Percentiles rank a stretch among this genome's conserved stretches.
Conservation (phyloP, 2,113 vertebrate species). For the Pogonocichla stellata region DNA sequence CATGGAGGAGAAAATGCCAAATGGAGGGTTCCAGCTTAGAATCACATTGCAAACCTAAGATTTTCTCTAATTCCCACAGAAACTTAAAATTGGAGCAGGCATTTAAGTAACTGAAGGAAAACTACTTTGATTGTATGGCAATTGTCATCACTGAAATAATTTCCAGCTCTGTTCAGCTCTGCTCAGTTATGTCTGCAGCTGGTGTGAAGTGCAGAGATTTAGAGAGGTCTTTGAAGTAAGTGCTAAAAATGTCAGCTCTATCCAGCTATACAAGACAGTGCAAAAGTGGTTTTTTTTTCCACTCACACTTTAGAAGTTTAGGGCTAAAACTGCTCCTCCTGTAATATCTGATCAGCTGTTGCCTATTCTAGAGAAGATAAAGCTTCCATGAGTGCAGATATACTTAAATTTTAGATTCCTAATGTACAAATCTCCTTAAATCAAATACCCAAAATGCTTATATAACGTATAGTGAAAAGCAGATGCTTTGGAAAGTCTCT, state of each 20-base stretch:
- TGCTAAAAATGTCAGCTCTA: background rate
- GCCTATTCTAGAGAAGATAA: background rate
- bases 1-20: background rate
- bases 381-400: background rate
- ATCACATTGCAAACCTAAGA: background rate
- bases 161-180: background rate
- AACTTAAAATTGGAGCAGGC: background rate
- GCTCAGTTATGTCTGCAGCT: background rate
- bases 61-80: background rate
- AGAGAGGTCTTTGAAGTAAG: background rate
- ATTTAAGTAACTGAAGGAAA: slow-evolving; percentile 18
- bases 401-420: background rate
- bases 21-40: background rate
- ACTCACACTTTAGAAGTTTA: background rate
- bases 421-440: background rate
- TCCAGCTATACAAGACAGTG: background rate
- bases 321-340: background rate
- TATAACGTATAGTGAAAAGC: background rate
- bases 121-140: slow-evolving; percentile 7
- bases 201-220: background rate
- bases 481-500: background rate
- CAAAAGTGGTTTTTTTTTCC: background rate
- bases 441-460: background rate
- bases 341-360: background rate
- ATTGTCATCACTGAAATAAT: slow-evolving; percentile 34